phyloP scores from a whole-genome alignment of 2,888 invertebrate genomes.

The Elegia similella region DNA sequence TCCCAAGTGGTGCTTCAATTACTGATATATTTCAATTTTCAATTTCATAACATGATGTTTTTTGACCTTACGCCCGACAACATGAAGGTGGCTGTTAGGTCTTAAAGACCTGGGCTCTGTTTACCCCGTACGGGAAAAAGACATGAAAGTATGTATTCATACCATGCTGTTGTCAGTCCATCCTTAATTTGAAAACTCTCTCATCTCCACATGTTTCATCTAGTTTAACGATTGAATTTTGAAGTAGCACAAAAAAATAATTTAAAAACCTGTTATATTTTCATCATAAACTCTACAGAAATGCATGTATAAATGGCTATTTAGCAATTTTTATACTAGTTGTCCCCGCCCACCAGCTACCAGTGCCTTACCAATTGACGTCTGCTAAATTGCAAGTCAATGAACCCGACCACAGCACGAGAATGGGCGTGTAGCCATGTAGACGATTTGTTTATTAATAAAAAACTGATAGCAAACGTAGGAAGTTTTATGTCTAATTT shows the following conservation, averaged over 20 bases:
- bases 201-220: too few relatives aligned
- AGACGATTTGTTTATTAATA: conserved; percentile 3
- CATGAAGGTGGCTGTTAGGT: too few relatives aligned
- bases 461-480: background rate
- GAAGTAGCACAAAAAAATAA: background rate
- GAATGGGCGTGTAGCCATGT: conserved; percentile 1
- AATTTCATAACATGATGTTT: too few relatives aligned
- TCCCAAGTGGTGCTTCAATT: too few relatives aligned
- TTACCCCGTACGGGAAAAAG: too few relatives aligned
- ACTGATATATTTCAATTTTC: too few relatives aligned
- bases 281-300: background rate
- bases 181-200: too few relatives aligned
- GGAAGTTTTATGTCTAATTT: background rate
- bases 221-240: background rate
- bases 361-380: conserved; percentile 5
- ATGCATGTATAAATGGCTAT: background rate
- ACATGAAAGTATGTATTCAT: too few relatives aligned
- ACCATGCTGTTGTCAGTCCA: too few relatives aligned
- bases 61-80: too few relatives aligned
- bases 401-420: conserved; percentile 7
- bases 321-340: background rate
- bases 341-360: background rate
- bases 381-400: background rate
- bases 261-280: too few relatives aligned
- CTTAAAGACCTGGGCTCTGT: too few relatives aligned